phyloP scores from a whole-genome alignment of 2,888 invertebrate species.

The Epistrophe grossulariae region DNA sequence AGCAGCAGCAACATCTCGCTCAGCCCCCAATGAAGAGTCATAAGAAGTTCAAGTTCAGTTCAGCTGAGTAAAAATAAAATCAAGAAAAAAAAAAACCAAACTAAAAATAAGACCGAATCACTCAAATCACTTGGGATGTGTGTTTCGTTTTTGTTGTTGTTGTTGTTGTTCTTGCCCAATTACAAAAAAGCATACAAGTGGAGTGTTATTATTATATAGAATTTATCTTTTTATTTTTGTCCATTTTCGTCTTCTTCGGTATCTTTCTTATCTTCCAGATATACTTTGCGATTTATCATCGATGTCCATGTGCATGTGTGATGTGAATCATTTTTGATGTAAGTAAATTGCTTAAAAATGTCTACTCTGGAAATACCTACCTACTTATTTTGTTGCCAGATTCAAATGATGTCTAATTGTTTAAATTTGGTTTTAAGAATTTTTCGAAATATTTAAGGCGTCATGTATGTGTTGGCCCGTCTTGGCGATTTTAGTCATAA shows the following conservation, averaged over 20 bases:
- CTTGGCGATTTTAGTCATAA: too few species aligned
- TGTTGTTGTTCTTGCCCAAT: constrained; percentile 40
- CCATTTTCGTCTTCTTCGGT: constrained; percentile 13
- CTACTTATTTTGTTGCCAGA: neutral
- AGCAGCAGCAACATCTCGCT: constrained; percentile 38
- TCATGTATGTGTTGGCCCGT: too few species aligned
- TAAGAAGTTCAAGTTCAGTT: constrained; percentile 76
- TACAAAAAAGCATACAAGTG: constrained; percentile 51
- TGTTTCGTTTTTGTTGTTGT: constrained; percentile 45
- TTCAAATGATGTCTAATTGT: neutral
- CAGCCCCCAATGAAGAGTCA: constrained; percentile 75
- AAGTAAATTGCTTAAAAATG: neutral
- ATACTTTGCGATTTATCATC: constrained; percentile 14
- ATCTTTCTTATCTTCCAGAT: constrained; percentile 3
- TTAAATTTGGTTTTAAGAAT: too few species aligned
- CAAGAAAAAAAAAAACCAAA: neutral
- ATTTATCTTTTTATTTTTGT: constrained; percentile 23
- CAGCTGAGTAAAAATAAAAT: constrained; percentile 39
- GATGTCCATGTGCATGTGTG: constrained; percentile 6
- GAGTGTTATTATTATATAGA: constrained; percentile 12
- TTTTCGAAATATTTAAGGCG: too few species aligned
- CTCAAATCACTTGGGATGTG: constrained; percentile 60
- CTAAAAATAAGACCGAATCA: constrained; percentile 56
- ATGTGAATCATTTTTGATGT: neutral
- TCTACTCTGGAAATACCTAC: neutral